Percentiles rank a stretch among this genome's conserved stretches.
phyloP scores from a whole-genome alignment of 92 coral and sea anemone genomes.

The Montipora capitata region DNA sequence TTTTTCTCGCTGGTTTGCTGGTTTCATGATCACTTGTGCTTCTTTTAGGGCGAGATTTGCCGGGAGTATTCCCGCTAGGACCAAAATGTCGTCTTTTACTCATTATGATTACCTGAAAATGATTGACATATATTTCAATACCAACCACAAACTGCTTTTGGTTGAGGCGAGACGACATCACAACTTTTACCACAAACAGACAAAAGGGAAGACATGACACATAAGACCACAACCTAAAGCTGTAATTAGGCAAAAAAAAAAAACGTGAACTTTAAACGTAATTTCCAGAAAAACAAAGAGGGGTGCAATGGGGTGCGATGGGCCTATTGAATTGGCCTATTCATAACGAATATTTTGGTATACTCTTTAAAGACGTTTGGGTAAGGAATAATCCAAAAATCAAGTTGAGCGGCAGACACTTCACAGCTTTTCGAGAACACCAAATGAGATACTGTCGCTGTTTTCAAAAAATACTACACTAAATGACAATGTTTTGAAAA shows the following conservation, averaged over 20 bases:
- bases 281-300: neutral
- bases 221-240: no score
- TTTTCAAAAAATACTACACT: neutral
- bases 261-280: no score
- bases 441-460: neutral
- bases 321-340: neutral
- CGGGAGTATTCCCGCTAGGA: slow-evolving; percentile 50
- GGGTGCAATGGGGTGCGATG: slow-evolving; percentile 9
- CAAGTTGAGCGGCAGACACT: no score
- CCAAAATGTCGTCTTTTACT: slow-evolving; percentile 9
- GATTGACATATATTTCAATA: neutral
- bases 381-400: neutral
- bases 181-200: neutral
- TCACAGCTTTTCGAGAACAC: neutral
- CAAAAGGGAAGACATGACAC: no score
- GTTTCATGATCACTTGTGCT: no score
- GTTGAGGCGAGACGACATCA: neutral
- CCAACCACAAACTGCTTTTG: neutral
- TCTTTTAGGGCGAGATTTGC: slow-evolving; percentile 20
- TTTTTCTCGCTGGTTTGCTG: no score
- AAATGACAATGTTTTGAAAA: neutral
- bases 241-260: no score
- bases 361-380: neutral
- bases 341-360: neutral
- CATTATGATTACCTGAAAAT: neutral